Base-by-base conservation (phyloP, 2,113 vertebrate species). In the Alces alces region DNA sequence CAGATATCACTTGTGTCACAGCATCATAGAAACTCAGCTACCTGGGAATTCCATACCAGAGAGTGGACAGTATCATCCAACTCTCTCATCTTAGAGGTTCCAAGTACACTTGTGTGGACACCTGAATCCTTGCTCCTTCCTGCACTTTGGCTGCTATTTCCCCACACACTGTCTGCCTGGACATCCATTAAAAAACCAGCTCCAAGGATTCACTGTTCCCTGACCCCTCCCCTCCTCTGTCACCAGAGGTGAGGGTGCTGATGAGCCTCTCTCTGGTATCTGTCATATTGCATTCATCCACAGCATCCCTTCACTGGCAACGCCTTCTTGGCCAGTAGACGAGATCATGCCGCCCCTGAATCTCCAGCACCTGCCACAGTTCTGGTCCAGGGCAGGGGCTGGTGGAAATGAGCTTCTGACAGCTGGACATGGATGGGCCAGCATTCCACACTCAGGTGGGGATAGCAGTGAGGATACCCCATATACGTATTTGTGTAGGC, bases 361-460 rank as follows among this genome's bases (percentile, higher is more conserved):
- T 25, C 39, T 57, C 54, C 23, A 47, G 64, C 17, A 14, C 36
- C 52, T 52, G 11, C 45, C 27, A 45, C 3, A 17, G 8, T 23
- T 6, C 57, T 54, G 33, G 33, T 60, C 3, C 21, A 64, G 27
- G 47, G 16, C 21, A 60, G 43, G 16, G 14, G 36, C 30, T 82
- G 14, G 36, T 15, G 61, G 83, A 60, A 9, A 16, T 0, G 1
- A 33, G 23, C 12, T 17, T 7, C 7, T 2, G 23, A 33, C 33
- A 19, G 3, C 16, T 9, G 1, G 12, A 5, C 14, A n/a, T 1
- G 19, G 57, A 25, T 0, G 9, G 0, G 27, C 6, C 19, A 17
- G 13, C 27, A 3, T n/a, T n/a, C 66, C 50, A 28, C 30, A 23
- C 17, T 7, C 33, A 27, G 19, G 2, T 3, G 6, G 58, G 19